Conservation (phyloP, 2,113 vertebrate genomes). For the Neoarius graeffei region DNA sequence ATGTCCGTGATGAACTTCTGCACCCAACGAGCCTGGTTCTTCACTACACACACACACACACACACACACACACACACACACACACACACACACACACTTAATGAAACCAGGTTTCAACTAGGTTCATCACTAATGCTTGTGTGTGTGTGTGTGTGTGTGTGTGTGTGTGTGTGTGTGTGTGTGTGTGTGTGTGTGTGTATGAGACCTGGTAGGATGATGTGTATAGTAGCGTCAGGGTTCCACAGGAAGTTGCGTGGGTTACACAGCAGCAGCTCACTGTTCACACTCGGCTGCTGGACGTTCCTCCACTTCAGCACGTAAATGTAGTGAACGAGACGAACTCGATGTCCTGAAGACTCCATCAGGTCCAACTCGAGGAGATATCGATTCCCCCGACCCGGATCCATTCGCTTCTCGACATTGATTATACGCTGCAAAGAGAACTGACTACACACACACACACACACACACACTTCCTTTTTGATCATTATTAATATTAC, state of each 20-base stretch:
- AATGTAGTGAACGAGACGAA: conserved; percentile 65
- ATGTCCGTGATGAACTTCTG: conserved; percentile 89
- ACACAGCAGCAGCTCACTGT: conserved; percentile 73
- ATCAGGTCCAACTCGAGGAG: conserved; percentile 7
- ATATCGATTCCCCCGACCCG: not conserved
- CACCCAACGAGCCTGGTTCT: conserved; percentile 97
- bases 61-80: conserved; percentile 1
- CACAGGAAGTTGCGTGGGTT: conserved; percentile 85
- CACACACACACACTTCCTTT: not conserved
- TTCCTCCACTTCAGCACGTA: conserved; percentile 58
- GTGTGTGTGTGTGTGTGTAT: not conserved
- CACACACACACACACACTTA: not conserved
- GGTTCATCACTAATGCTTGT: not conserved
- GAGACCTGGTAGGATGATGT: conserved; percentile 90
- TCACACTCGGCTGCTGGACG: not conserved
- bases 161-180: not conserved
- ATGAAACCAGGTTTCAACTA: too few relatives aligned
- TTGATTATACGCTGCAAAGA: conserved; percentile 10
- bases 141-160: conserved; percentile 1
- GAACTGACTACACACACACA: conserved; percentile 66
- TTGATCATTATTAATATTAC: not conserved
- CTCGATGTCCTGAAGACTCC: not conserved
- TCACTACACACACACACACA: conserved; percentile 74
- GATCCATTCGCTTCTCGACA: not conserved
- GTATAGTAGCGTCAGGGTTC: conserved; percentile 81